These are phyloP conservation scores for Leucoraja erinaceus DNA, from an alignment of 2,113 vertebrate species.

Conservation along the genomic window DNA sequence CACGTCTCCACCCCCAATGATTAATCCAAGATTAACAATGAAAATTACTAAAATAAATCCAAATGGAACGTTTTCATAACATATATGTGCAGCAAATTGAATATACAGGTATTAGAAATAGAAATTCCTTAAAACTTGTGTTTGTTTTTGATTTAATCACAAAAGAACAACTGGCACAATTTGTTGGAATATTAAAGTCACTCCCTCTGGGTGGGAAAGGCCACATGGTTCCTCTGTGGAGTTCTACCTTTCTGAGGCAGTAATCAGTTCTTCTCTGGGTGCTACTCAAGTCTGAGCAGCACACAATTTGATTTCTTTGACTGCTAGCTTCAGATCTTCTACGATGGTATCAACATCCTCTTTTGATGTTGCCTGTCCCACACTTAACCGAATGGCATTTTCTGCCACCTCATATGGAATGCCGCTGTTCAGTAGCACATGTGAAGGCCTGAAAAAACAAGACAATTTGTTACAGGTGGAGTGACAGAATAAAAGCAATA, in stretches of 20 bases:
- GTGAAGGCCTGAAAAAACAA: conserved; percentile 68
- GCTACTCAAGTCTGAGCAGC: neutral
- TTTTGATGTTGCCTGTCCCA: conserved; percentile 70
- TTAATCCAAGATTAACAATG: too few relatives aligned
- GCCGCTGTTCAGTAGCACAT: conserved; percentile 77
- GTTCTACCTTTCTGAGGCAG: neutral
- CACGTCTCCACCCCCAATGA: too few relatives aligned
- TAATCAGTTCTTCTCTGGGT: neutral
- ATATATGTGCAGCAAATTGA: too few relatives aligned
- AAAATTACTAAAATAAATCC: too few relatives aligned
- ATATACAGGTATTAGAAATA: too few relatives aligned
- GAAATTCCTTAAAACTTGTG: neutral
- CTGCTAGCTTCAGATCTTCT: conserved; percentile 72
- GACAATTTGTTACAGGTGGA: neutral
- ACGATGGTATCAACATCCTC: conserved; percentile 74
- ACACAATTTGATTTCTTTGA: conserved; percentile 58
- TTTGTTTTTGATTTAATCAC: neutral
- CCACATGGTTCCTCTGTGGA: neutral
- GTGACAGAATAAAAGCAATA: neutral
- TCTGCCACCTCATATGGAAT: conserved; percentile 64
- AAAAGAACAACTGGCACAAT: neutral
- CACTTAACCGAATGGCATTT: conserved; percentile 79
- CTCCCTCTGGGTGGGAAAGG: neutral
- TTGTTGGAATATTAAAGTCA: neutral
- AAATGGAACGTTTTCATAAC: too few relatives aligned